Evolutionary conservation across 2,888 invertebrate genomes (phyloP).

Genomic region (Machimus atricapillus): DNA sequence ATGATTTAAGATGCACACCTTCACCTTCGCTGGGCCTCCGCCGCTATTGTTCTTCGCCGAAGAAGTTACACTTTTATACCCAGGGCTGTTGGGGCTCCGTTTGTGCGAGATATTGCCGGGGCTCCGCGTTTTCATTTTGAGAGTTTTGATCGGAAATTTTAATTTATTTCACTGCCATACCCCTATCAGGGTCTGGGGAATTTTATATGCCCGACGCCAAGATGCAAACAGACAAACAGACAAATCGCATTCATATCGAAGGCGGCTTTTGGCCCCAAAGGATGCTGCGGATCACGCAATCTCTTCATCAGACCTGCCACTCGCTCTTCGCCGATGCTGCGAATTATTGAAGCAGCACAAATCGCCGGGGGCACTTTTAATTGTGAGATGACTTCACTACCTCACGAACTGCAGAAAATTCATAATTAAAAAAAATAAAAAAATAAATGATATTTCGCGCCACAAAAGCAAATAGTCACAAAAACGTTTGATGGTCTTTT

Average conservation of each 20-base stretch:
- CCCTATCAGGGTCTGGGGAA: not conserved
- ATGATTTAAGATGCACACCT: not conserved
- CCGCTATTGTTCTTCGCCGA: not conserved
- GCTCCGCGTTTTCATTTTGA: not conserved
- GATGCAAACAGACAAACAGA: slow-evolving; percentile 19
- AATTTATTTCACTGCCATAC: slow-evolving; percentile 29
- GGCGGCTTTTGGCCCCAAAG: slow-evolving; percentile 7
- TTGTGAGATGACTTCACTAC: not conserved
- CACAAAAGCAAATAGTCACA: not conserved
- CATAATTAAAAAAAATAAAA: not conserved
- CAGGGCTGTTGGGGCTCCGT: not conserved
- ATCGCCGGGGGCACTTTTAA: slow-evolving; percentile 1
- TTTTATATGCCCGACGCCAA: not conserved
- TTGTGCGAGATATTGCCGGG: not conserved
- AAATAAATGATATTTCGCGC: not conserved
- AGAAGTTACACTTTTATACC: not conserved
- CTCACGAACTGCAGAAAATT: not conserved
- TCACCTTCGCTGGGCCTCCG: not conserved
- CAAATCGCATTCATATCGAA: slow-evolving; percentile 2
- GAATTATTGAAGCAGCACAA: slow-evolving; percentile 29
- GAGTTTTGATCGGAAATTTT: slow-evolving; percentile 19
- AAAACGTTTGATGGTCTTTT: not conserved
- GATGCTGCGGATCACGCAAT: slow-evolving; percentile 35
- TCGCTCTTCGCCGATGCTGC: not conserved
- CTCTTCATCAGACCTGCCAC: slow-evolving; percentile 35